Conservation (phyloP, 2,113 vertebrate genomes). For the Megaceryle torquata region DNA sequence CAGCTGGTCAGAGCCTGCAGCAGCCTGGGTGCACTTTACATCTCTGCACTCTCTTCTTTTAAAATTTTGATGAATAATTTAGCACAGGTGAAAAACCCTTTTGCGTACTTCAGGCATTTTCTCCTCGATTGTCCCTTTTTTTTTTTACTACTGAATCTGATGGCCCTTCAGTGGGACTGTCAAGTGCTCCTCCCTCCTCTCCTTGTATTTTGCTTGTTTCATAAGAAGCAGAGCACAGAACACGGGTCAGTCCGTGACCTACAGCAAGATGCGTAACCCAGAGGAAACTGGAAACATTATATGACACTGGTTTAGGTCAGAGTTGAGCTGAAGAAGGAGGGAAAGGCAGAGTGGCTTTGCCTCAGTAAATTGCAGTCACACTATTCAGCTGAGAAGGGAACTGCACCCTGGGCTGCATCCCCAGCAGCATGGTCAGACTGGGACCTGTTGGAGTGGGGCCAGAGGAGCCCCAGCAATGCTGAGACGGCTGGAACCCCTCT, state of each 20-base stretch:
- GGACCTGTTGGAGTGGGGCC: too few relatives aligned
- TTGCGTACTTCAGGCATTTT: not conserved
- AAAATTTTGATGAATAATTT: slow-evolving; percentile 64
- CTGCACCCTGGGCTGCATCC: not conserved
- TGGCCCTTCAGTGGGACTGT: not conserved
- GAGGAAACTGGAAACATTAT: not conserved
- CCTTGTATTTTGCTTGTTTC: not conserved
- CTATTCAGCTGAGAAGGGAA: not conserved
- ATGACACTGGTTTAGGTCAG: not conserved
- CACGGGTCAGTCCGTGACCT: not conserved
- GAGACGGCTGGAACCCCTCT: too few relatives aligned
- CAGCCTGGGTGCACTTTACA: not conserved
- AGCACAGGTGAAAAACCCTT: slow-evolving; percentile 25
- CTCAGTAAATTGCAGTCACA: accelerated
- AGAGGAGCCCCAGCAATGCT: too few relatives aligned
- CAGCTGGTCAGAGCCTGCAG: slow-evolving; percentile 13
- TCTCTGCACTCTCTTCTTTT: not conserved
- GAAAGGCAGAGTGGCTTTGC: not conserved
- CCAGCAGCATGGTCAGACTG: not conserved
- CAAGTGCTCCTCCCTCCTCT: not conserved
- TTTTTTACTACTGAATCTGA: not conserved
- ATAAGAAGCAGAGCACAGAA: not conserved
- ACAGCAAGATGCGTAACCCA: not conserved
- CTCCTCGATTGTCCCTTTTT: not conserved
- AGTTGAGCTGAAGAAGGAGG: not conserved